phyloP scores from a whole-genome alignment of 2,888 invertebrate species.

The Meloe dianella region DNA sequence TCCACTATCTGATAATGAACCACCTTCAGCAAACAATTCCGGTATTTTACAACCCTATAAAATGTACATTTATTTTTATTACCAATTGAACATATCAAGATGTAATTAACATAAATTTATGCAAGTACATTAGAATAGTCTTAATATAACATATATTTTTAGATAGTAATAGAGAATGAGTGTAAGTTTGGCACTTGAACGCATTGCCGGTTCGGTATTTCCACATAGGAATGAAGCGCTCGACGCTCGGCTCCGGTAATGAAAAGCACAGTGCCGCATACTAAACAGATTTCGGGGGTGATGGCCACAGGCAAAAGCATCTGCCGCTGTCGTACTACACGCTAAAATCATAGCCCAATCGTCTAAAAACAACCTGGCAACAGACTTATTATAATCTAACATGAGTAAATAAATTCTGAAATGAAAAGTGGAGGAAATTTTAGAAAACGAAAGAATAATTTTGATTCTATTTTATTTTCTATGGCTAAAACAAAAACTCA shows the following conservation, averaged over 20 bases:
- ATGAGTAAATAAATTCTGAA: background rate
- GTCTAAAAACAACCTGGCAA: conserved; percentile 11
- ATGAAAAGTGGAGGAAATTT: background rate
- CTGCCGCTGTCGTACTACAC: conserved; percentile 32
- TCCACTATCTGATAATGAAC: conserved; percentile 79
- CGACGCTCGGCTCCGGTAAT: conserved; percentile 63
- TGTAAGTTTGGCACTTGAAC: conserved; percentile 37
- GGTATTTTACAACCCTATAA: conserved; percentile 58
- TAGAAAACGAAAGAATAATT: conserved; percentile 15
- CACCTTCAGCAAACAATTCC: conserved; percentile 63
- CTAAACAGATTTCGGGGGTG: conserved; percentile 60
- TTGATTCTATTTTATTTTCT: too few species aligned
- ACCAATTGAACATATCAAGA: background rate
- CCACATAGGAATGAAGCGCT: conserved; percentile 52
- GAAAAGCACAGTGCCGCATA: conserved; percentile 68
- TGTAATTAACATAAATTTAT: conserved; percentile 4
- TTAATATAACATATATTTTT: conserved; percentile 24
- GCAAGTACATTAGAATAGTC: conserved; percentile 23
- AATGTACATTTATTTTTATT: background rate
- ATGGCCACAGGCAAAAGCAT: conserved; percentile 42
- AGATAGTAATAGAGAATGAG: conserved; percentile 27
- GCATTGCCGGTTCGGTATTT: conserved; percentile 42
- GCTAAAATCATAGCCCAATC: conserved; percentile 27
- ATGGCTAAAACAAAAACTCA: too few species aligned
- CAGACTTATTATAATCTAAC: background rate